Evolutionary conservation across 2,113 vertebrate genomes (phyloP), one percentile per base, ranked within the genome.

Genomic region (Rafetus swinhoei): DNA sequence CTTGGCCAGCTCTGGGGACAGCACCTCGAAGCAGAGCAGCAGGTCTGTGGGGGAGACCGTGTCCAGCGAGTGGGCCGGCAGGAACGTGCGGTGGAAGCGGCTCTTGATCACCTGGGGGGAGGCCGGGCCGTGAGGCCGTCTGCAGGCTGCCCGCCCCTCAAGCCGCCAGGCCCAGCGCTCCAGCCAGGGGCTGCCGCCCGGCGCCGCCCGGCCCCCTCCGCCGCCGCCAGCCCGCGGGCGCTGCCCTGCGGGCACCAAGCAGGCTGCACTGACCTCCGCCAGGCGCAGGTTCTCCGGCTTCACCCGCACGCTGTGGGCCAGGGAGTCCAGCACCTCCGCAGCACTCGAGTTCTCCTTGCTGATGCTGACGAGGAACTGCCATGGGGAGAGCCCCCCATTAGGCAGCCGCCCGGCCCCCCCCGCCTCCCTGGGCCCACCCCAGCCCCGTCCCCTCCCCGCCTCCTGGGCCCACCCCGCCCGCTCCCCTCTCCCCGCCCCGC

Each of bases 271-370:
- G 88, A 99, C 99, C 99, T 99, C 99, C 32, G 99, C 97, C 90
- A 99, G 97, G 84, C 98, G 98, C 94, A 99, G 98, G 96, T 99
- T 99, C 96, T 99, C 99, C 21, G 99, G 97, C 97, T 99, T 99
- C 94, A 99, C 98, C 0, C 97, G 97, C 85, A 99, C 98, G 0
- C 98, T 99, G 87, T 99, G 98, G 84, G 99, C 99, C 52, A 99
- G 98, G 0, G 99, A 99, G 60, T 99, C 99, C 1, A 99, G 97
- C 22, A 99, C 99, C 93, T 99, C 99, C 54, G 98, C 98, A 2
- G 99, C 99, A 80, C 98, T 99, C 50, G 99, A 99, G 95, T 99
- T 99, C 93, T 99, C 99, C 96, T 99, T 99, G 98, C 99, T 99
- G 90, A 99, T 98, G 56, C 99, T 99, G 94, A 99, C 99, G 9